These are phyloP conservation scores for Zophobas morio DNA, from an alignment of 1,140 invertebrate genomes.

Conservation along the genomic window DNA sequence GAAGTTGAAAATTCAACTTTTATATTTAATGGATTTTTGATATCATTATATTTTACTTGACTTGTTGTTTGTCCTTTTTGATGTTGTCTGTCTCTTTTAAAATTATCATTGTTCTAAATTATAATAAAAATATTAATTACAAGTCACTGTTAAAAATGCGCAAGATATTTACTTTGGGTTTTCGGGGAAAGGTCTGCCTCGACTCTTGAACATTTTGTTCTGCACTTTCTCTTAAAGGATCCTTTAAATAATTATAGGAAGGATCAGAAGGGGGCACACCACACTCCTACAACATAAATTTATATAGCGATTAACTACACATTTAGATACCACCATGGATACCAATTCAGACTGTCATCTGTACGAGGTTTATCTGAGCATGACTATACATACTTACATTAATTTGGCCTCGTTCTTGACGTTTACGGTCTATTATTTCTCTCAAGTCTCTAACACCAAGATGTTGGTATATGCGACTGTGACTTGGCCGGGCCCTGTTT, in stretches of 20 bases:
- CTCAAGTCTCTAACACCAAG: conserved; percentile 57
- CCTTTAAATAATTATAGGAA: conserved; percentile 54
- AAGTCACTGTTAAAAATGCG: conserved; percentile 35
- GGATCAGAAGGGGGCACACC: conserved; percentile 53
- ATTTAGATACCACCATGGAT: too few relatives aligned
- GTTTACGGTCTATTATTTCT: conserved; percentile 55
- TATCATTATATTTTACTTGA: conserved; percentile 33
- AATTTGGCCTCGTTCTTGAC: conserved; percentile 41
- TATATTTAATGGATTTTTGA: conserved; percentile 55
- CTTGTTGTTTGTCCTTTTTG: background rate
- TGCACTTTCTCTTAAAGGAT: conserved; percentile 48
- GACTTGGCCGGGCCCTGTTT: background rate
- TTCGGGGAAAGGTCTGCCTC: background rate
- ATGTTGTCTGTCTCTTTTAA: conserved; percentile 11
- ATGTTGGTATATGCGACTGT: conserved; percentile 25
- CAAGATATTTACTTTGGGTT: conserved; percentile 48
- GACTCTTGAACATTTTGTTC: conserved; percentile 1
- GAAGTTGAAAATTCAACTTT: conserved; percentile 54
- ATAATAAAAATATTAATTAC: conserved; percentile 12
- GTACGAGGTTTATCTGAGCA: too few relatives aligned
- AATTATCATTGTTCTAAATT: conserved; percentile 27
- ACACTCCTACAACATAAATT: background rate
- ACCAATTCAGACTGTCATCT: too few relatives aligned
- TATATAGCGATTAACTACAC: too few relatives aligned
- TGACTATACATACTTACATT: conserved; percentile 7